Evolutionary conservation across 2,797 vertebrate species (phyloP).

Genomic region (Ctenochaetus hawaiiensis): DNA sequence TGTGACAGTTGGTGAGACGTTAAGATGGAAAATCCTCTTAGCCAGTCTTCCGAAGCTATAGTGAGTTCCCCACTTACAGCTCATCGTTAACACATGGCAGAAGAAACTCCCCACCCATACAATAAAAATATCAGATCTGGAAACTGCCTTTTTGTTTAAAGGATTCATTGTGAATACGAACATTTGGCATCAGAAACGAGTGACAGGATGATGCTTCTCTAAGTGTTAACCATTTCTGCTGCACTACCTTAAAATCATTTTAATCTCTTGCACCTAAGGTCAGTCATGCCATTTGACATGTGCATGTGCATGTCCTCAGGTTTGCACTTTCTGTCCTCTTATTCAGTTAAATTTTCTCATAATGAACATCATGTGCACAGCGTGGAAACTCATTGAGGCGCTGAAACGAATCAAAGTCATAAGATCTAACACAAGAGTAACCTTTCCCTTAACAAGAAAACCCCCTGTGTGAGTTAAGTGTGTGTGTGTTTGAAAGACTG

Average conservation of each 20-base stretch:
- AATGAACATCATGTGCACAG: slow-evolving; percentile 74
- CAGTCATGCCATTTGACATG: slow-evolving; percentile 45
- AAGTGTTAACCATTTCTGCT: neutral
- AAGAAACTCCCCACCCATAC: slow-evolving; percentile 25
- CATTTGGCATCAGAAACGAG: neutral
- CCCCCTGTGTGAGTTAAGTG: neutral
- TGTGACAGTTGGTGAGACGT: slow-evolving; percentile 70
- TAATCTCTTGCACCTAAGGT: neutral
- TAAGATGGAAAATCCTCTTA: slow-evolving; percentile 84
- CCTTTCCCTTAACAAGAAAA: slow-evolving; percentile 13
- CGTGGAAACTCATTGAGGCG: slow-evolving; percentile 52
- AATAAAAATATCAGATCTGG: neutral
- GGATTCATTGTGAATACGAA: neutral
- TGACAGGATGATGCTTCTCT: neutral
- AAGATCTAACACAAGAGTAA: slow-evolving; percentile 42
- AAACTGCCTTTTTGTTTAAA: neutral
- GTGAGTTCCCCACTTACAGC: slow-evolving; percentile 39
- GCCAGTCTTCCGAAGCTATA: slow-evolving; percentile 4
- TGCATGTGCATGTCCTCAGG: slow-evolving; percentile 42
- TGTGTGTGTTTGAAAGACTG: slow-evolving; percentile 17
- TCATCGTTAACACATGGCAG: slow-evolving; percentile 38
- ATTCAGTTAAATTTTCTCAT: slow-evolving; percentile 42
- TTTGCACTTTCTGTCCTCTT: slow-evolving; percentile 14
- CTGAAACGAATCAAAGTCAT: slow-evolving; percentile 74
- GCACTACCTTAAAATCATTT: neutral